phyloP scores from a whole-genome alignment of 30 jellyfish, hydroid and myxozoan genomes.

The Aurelia aurita complex sp. Pacific region DNA sequence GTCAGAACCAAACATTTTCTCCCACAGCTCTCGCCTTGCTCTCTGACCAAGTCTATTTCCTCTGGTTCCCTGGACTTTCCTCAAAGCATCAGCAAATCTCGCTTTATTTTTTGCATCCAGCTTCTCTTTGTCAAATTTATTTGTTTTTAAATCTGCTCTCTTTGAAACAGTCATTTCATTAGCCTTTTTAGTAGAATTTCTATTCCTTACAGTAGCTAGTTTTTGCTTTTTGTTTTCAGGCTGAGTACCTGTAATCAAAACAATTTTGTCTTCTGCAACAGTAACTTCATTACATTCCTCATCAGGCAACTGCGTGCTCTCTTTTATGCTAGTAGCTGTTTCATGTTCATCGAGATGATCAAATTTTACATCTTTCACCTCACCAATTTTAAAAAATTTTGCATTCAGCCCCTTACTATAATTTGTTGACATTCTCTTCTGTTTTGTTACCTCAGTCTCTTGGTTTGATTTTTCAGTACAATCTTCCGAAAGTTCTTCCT shows the following conservation, averaged over 20 bases:
- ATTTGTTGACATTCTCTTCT: neutral
- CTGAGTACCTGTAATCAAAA: too few species aligned
- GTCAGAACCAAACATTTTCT: constrained; percentile 50
- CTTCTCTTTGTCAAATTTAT: neutral
- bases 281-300: neutral
- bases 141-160: neutral
- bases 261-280: too few species aligned
- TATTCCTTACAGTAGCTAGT: too few species aligned
- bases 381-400: neutral
- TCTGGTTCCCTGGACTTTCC: neutral
- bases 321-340: neutral
- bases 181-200: too few species aligned
- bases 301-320: neutral
- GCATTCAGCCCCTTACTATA: neutral
- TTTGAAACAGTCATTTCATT: neutral
- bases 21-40: constrained; percentile 64
- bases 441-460: neutral
- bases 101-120: neutral
- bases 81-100: neutral
- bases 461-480: neutral
- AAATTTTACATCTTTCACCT: neutral
- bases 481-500: neutral
- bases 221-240: too few species aligned
- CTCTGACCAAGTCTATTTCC: constrained; percentile 76
- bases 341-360: neutral